Conservation (phyloP, 2,113 vertebrate species). For the Hemicordylus capensis region DNA sequence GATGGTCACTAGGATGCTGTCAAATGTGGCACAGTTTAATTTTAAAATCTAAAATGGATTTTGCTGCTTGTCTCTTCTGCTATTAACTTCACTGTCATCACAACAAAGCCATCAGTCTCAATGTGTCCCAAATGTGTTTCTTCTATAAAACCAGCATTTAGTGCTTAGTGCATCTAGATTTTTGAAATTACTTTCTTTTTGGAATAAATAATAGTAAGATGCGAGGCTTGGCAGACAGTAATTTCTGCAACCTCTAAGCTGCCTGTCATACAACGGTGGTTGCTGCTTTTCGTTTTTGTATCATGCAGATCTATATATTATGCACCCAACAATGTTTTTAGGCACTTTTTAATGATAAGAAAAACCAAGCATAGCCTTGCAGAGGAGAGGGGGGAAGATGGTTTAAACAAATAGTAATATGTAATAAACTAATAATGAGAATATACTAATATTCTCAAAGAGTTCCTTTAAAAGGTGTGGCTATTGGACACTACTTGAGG, state of each 20-base stretch:
- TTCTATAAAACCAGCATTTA: constrained; percentile 47
- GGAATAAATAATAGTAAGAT: constrained; percentile 34
- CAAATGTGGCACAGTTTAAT: constrained; percentile 46
- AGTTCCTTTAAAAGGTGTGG: neutral
- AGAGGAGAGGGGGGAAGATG: neutral
- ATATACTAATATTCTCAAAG: neutral
- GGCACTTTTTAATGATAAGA: neutral
- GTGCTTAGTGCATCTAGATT: constrained; percentile 58
- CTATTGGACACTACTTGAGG: neutral
- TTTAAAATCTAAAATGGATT: constrained; percentile 67
- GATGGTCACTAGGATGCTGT: constrained; percentile 62
- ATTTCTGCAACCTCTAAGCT: neutral
- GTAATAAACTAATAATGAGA: neutral
- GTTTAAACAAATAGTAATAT: neutral
- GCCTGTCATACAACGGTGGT: constrained; percentile 36
- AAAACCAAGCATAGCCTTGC: neutral
- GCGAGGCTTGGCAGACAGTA: constrained; percentile 35
- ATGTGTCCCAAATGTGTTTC: constrained; percentile 53
- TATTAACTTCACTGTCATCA: constrained; percentile 70
- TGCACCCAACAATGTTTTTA: neutral
- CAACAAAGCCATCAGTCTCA: constrained; percentile 67
- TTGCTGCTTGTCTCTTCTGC: constrained; percentile 59
- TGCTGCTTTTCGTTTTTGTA: constrained; percentile 38
- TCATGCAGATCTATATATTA: constrained; percentile 6
- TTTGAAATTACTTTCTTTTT: constrained; percentile 63